These are phyloP conservation scores for Corydoras sp. DNA, from an alignment of 2,113 vertebrate species.

Conservation along the genomic window DNA sequence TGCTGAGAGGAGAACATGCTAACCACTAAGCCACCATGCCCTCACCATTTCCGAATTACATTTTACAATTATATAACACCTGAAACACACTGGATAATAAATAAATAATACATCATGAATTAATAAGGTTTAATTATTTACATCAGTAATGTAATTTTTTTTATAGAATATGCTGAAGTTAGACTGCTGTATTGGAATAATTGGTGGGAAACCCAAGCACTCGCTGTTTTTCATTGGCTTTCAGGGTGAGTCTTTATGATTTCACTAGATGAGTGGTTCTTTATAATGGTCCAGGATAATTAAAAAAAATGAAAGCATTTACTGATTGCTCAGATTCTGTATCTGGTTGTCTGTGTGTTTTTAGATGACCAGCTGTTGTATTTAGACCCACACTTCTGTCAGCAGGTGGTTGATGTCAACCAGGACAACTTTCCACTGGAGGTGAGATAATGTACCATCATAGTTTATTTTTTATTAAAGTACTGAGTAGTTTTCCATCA, in stretches of 20 bases:
- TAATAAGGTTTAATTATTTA: no score
- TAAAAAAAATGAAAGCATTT: not conserved
- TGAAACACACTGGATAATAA: no score
- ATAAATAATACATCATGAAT: not conserved
- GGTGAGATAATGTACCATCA: slow-evolving; percentile 54
- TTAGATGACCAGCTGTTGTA: slow-evolving; percentile 85
- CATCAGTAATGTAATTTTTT: not conserved
- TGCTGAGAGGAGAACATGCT: no score
- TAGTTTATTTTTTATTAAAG: no score
- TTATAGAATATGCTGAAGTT: slow-evolving; percentile 78
- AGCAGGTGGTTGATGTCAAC: slow-evolving; percentile 75
- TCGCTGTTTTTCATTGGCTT: slow-evolving; percentile 86
- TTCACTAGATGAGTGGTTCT: not conserved
- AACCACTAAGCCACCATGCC: no score
- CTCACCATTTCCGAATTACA: no score
- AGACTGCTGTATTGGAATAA: slow-evolving; percentile 84
- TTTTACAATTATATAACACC: no score
- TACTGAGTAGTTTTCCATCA: no score
- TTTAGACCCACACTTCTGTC: slow-evolving; percentile 91
- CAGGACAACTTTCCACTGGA: slow-evolving; percentile 74
- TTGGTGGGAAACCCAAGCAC: slow-evolving; percentile 87
- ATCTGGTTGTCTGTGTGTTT: slow-evolving; percentile 10
- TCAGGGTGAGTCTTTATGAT: slow-evolving; percentile 68
- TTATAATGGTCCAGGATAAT: not conserved
- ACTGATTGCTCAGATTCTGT: slow-evolving; percentile 24